These are phyloP conservation scores for Saturnia pavonia DNA, from an alignment of 2,888 invertebrate species.

Conservation along the genomic window DNA sequence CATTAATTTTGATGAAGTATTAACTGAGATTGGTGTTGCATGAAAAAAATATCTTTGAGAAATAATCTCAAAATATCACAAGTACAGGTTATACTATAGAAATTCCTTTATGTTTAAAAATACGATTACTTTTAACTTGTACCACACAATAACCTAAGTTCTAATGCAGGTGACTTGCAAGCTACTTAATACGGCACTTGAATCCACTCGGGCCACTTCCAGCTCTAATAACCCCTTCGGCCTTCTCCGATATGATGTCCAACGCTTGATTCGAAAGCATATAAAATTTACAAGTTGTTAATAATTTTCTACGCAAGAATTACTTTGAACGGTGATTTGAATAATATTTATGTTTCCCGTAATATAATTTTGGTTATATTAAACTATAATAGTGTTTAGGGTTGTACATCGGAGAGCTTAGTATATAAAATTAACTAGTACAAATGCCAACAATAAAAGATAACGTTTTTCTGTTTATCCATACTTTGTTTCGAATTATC, in stretches of 20 bases:
- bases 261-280: conserved; percentile 14
- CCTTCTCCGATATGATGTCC: conserved; percentile 20
- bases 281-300: conserved; percentile 17
- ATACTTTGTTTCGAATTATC: too few species aligned
- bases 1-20: too few species aligned
- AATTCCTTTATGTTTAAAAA: not conserved
- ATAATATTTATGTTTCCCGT: not conserved
- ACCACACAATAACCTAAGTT: conserved; percentile 38
- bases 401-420: not conserved
- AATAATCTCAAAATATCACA: too few species aligned
- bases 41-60: too few species aligned
- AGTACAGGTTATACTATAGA: too few species aligned
- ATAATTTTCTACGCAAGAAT: conserved; percentile 14
- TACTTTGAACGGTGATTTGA: not conserved
- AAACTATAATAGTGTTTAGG: not conserved
- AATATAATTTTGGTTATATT: not conserved
- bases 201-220: conserved; percentile 39
- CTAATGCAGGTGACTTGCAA: conserved; percentile 75
- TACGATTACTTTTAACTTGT: conserved; percentile 31
- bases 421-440: too few species aligned
- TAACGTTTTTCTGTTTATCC: too few species aligned
- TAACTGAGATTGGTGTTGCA: too few species aligned
- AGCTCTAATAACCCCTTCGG: conserved; percentile 52
- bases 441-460: too few species aligned
- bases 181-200: conserved; percentile 45